phyloP scores from a whole-genome alignment of 2,113 vertebrate species.

The Odocoileus virginianus region DNA sequence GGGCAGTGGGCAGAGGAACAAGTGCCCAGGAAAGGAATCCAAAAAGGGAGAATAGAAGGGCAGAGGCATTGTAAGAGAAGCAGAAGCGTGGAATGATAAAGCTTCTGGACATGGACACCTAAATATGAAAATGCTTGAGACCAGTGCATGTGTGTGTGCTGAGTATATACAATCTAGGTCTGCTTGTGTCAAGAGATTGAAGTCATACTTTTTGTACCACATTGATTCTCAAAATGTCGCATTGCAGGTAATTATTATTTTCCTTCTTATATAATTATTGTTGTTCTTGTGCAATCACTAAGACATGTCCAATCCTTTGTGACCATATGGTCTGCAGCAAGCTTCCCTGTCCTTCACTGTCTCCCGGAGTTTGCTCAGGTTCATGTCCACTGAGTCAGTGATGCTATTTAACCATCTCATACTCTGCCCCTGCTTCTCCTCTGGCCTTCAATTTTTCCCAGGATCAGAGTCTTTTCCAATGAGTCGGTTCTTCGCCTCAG shows the following conservation, averaged over 20 bases:
- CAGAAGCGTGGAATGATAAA: background rate
- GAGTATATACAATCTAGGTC: background rate
- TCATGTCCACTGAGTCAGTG: background rate
- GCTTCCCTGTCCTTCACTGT: background rate
- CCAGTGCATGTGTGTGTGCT: background rate
- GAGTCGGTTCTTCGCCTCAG: rapidly evolving
- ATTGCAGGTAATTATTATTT: background rate
- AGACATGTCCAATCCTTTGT: background rate
- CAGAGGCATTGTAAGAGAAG: background rate
- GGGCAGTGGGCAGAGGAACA: background rate
- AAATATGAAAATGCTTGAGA: background rate
- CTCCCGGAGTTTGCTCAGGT: background rate
- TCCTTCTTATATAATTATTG: background rate
- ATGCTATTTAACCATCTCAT: background rate
- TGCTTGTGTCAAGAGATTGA: background rate
- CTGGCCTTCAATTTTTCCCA: background rate
- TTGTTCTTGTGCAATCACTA: background rate
- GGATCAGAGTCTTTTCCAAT: background rate
- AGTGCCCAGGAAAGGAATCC: background rate
- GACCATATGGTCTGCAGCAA: background rate
- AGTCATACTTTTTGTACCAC: background rate
- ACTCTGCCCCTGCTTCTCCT: background rate
- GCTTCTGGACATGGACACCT: background rate
- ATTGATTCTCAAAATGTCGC: background rate
- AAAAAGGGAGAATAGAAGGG: too few relatives aligned